Base-by-base conservation (phyloP, 2,113 vertebrate genomes). In the Apteryx mantelli region DNA sequence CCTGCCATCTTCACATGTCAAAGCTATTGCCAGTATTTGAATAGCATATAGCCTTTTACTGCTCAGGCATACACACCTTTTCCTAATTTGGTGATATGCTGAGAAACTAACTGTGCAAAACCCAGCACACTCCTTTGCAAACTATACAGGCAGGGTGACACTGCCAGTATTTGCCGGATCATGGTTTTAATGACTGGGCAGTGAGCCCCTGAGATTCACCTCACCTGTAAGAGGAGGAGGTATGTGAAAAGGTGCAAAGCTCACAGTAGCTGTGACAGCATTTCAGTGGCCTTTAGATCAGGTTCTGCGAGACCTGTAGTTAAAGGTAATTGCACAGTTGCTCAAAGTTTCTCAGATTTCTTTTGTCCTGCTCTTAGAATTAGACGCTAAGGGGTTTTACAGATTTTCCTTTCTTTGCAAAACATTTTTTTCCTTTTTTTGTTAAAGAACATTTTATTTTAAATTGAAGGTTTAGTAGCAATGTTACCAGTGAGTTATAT, bases 1-100 rank as follows among this genome's bases (percentile, higher is more conserved):
- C 30, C 7, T 1, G 20, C 55, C 10, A 0, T 0, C 3, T 53
- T 86, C 60, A 17, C 6, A 2, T 63, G 12, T 1, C 71, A 28
- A 74, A 77, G 18, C 26, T 36, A n/a, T 63, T 36, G 21, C 34
- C 65, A 25, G 18, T 9, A 3, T 22, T 30, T 50, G 66, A 61
- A 22, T 3, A 32, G 15, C 3, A 4, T 50, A 14, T 25, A 82
- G 58, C 53, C 16, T 42, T 55, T 24, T 7, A 1, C 42, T 36
- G 26, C 20, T 25, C 7, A 9, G 53, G 70, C 21, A 21, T 1
- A 24, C 38, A 34, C 88, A 44, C 68, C 58, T 61, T 76, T 14
- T 36, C 28, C n/a, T 42, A 7, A 34, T 42, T 15, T 55, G 38
- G 40, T 25, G 79, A 28, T 32, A 9, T 2, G 22, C 58, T 69